Conservation (phyloP, 1,140 invertebrate species). For the Trypoxylus dichotomus region DNA sequence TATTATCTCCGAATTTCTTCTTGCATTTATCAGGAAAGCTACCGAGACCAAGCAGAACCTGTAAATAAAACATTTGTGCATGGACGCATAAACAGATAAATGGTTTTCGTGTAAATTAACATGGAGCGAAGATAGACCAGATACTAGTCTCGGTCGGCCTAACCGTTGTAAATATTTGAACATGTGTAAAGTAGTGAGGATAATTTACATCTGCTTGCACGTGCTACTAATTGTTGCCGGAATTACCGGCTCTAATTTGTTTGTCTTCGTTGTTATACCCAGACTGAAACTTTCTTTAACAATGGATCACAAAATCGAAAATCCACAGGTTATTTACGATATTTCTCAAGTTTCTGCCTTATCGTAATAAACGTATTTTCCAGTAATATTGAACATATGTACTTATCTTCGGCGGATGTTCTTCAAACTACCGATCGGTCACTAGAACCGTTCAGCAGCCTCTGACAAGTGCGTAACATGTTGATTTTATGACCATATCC, state of each 20-base stretch:
- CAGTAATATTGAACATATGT: constrained; percentile 6
- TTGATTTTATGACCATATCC: constrained; percentile 15
- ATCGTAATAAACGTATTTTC: background rate
- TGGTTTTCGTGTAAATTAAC: constrained; percentile 12
- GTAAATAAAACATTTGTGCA: constrained; percentile 1
- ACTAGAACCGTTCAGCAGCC: background rate
- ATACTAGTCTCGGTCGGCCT: constrained; percentile 1
- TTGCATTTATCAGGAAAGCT: background rate
- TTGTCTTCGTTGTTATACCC: background rate
- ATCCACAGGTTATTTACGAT: background rate
- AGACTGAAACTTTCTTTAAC: background rate
- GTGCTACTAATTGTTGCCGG: constrained; percentile 17
- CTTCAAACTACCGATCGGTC: background rate
- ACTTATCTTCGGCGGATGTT: background rate
- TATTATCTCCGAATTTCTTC: background rate
- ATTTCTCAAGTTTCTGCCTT: background rate
- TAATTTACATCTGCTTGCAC: constrained; percentile 21
- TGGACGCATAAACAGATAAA: constrained; percentile 16
- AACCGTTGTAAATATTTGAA: constrained; percentile 23
- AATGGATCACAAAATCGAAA: background rate
- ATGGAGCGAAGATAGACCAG: constrained; percentile 13
- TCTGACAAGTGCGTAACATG: background rate
- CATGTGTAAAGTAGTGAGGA: constrained; percentile 16
- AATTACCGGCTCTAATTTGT: constrained; percentile 8
- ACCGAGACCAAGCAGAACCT: background rate